Evolutionary conservation across 2,888 invertebrate genomes (phyloP), one percentile per base, ranked within the genome.

Genomic region (Mesochorus sp.): DNA sequence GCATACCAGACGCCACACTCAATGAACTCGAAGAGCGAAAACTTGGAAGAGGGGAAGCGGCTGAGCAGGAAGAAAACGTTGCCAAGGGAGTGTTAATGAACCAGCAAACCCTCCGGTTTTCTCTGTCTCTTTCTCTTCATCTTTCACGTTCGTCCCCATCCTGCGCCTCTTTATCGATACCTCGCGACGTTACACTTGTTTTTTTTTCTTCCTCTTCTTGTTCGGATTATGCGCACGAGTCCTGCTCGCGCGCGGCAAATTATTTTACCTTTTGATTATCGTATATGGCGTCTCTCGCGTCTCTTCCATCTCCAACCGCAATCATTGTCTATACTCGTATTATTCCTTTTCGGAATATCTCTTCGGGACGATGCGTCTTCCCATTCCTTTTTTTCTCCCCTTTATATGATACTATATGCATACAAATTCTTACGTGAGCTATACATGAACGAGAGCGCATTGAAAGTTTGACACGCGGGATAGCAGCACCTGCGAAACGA

Each of bases 1-100:
- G 86, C 88, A 88, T 88, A 88, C 89, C 88, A 88, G 87, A 88
- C 88, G 85, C n/a, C n/a, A n/a, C 83, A 81, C 87, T 87, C 88
- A 88, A 88, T 88, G 87, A 88, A 88, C 83, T 76, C 79, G 67
- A 80, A 75, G 75, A 76, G 66, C 64, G 62, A 57, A 68, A 71
- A 14, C 17, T 61, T 39, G 62, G 70, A 17, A 70, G 73, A 62
- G 51, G 53, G 72, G 76, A n/a, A 14, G 39, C n/a, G 57, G 53
- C 51, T 39, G 51, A 70, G 55, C 47, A 71, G 76, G 51, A 59
- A 55, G 39, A 62, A 31, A 47, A 61, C 76, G 76, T 76, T 79
- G 73, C 76, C 73, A 67, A 49, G 51, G 62, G 74, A 68, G 81
- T 79, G 80, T 84, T 85, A 84, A 85, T 83, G 83, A 84, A 85